A percentile compares a stretch with the other conserved stretches of the same genome.
These are phyloP conservation scores for Metellina segmentata DNA, from an alignment of 2,888 invertebrate species.

Conservation along the genomic window DNA sequence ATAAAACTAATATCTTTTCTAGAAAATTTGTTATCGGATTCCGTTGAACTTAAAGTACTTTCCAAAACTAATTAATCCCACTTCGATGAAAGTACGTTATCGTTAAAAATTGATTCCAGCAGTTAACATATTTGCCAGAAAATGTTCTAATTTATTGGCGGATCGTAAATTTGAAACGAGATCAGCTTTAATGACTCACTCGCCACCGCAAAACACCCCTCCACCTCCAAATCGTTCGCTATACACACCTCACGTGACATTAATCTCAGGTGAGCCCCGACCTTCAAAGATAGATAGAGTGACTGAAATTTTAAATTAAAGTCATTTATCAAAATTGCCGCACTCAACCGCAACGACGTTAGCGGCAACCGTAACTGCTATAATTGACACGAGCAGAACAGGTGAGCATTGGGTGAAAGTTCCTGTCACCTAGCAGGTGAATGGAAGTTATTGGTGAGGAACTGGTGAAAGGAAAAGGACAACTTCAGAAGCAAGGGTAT, in stretches of 20 bases:
- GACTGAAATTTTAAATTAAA: slow-evolving; percentile 62
- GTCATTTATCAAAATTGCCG: slow-evolving; percentile 58
- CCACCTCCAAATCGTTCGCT: background rate
- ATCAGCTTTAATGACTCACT: background rate
- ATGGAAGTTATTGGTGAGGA: too few relatives aligned
- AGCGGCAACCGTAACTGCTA: too few relatives aligned
- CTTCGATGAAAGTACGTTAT: background rate
- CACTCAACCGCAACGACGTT: background rate
- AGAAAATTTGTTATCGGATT: too few relatives aligned
- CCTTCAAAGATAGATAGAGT: slow-evolving; percentile 26
- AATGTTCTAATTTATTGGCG: background rate
- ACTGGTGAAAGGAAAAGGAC: too few relatives aligned
- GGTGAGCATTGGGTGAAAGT: too few relatives aligned
- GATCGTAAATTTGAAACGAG: background rate
- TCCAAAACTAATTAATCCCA: background rate
- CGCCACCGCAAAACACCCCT: background rate
- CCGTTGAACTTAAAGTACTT: too few relatives aligned
- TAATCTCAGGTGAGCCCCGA: slow-evolving; percentile 8
- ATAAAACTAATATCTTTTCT: too few relatives aligned
- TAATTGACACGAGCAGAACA: too few relatives aligned
- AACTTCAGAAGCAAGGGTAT: too few relatives aligned
- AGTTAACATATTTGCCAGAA: background rate
- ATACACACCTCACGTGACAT: background rate
- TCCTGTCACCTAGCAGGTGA: too few relatives aligned
- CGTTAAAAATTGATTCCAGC: background rate